A percentile compares a stretch with the other conserved stretches of the same genome.
phyloP scores from a whole-genome alignment of 2,113 vertebrate species.

The Alces alces region DNA sequence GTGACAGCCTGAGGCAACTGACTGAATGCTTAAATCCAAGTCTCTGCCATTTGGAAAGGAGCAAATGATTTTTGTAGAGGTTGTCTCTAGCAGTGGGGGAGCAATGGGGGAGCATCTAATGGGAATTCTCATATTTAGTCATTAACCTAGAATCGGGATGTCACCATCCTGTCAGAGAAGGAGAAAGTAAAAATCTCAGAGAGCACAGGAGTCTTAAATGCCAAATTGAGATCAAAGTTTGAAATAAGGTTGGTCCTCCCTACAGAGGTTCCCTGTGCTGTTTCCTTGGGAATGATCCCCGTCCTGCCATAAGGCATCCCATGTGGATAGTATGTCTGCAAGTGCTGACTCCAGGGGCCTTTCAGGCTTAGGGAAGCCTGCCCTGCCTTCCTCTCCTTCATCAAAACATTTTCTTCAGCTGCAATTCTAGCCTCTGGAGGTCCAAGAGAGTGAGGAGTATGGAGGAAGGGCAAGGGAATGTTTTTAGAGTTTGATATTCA shows the following conservation, averaged over 20 bases:
- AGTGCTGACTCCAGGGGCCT: too few relatives aligned
- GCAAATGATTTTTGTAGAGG: conserved; percentile 7
- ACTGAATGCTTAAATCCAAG: conserved; percentile 32
- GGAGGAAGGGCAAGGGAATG: background rate
- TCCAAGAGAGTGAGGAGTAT: background rate
- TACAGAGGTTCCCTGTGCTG: background rate
- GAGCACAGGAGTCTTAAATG: background rate
- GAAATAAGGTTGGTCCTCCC: background rate
- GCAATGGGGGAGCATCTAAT: background rate
- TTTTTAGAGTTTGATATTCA: background rate
- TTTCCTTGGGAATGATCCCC: background rate
- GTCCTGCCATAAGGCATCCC: background rate
- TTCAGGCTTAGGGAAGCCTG: background rate
- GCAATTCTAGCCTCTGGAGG: background rate
- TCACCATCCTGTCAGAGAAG: background rate
- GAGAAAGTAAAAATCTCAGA: background rate
- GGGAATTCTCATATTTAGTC: background rate
- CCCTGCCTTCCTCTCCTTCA: background rate
- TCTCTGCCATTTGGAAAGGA: background rate
- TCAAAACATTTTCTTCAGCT: background rate
- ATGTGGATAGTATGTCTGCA: rapidly evolving
- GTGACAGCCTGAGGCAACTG: conserved; percentile 36
- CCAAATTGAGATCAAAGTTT: background rate
- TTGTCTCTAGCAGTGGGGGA: background rate
- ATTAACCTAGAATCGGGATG: background rate